phyloP scores from a whole-genome alignment of 2,113 vertebrate species.

The Onychostoma macrolepis region DNA sequence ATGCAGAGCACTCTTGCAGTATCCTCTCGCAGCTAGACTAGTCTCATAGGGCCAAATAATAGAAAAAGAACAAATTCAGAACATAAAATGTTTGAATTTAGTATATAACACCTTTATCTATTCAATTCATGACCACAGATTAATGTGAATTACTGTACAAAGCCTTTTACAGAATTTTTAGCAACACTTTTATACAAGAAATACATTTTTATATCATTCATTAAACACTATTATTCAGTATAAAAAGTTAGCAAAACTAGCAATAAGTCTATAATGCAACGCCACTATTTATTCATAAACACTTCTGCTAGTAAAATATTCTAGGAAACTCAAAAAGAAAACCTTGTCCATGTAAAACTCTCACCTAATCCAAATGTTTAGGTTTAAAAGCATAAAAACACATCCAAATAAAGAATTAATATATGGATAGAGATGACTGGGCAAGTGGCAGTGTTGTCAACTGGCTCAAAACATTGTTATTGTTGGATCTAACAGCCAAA shows the following conservation, averaged over 20 bases:
- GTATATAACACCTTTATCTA: neutral
- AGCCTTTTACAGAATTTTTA: neutral
- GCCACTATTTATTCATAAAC: neutral
- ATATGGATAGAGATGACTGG: neutral
- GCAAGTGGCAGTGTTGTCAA: neutral
- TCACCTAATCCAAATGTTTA: no score
- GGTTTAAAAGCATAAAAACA: no score
- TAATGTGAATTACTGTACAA: neutral
- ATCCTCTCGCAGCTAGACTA: neutral
- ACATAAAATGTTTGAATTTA: neutral
- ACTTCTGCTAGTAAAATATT: no score
- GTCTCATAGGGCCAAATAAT: neutral
- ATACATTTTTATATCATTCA: no score
- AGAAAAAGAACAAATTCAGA: neutral
- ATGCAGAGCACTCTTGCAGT: neutral
- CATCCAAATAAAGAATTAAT: no score
- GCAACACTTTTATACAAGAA: neutral
- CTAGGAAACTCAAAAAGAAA: no score
- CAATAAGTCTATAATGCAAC: neutral
- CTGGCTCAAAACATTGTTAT: neutral
- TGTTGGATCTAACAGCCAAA: neutral
- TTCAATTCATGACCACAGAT: neutral
- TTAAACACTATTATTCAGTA: no score
- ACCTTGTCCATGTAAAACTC: no score
- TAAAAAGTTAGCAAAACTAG: no score